Evolutionary conservation across 2,113 vertebrate genomes (phyloP), one percentile per base, ranked within the genome.

Genomic region (Arenaria interpres): DNA sequence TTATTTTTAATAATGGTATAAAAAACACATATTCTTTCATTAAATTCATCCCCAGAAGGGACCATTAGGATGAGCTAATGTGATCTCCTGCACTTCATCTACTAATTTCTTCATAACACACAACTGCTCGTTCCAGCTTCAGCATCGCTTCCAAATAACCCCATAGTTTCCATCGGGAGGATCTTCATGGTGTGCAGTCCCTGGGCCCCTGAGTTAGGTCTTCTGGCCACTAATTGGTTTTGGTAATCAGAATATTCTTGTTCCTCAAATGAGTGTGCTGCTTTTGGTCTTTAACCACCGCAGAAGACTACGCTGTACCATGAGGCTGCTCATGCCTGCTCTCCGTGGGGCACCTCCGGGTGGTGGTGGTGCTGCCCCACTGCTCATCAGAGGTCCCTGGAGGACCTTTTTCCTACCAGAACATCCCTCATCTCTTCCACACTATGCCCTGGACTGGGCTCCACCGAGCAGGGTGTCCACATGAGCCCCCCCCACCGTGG

Each of bases 401-500:
- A 30, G 53, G 28, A 30, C 53, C 32, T 41, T 35, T 33, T 23
- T 45, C 28, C 62, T 30, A 12, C 18, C 20, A 17, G 33, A 76
- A 30, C 12, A 2, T 25, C 51, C 30, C 59, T 54, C 37, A 10
- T 5, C 9, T 5, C 6, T 24, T 17, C 90, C 27, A 75, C 18
- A 11, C 19, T 8, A 2, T 2, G 1, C 8, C 2, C 1, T 0
- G 1, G 39, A 15, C 0, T 9, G 77, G n/a, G 73, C 46, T 48
- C 27, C 72, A 25, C 14, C 0, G 0, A 25, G 22, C 4, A 32
- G 41, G 71, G 9, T 22, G 45, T 35, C 78, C 51, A 21, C 8
- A 0, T 0, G 13, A 56, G 21, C 14, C 6, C n/a, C 41, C 41
- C 17, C 16, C 14, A 3, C 48, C 2, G 0, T 0, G 3, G 37